These are phyloP conservation scores for Chydorus sphaericus DNA, from an alignment of 2,888 invertebrate genomes.

Conservation along the genomic window DNA sequence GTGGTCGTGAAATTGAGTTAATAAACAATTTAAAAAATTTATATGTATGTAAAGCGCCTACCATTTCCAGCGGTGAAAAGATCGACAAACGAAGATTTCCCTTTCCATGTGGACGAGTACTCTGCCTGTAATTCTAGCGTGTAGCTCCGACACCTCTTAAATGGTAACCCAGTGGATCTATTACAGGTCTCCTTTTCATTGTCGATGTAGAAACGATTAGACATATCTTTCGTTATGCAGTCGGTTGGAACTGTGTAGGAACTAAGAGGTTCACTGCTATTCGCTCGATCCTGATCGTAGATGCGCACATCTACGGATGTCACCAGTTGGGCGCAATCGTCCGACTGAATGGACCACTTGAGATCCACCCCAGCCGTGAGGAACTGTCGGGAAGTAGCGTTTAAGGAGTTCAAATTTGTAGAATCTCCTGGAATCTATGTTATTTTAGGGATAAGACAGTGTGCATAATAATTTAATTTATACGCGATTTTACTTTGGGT, in stretches of 20 bases:
- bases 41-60: not conserved
- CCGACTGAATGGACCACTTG: not conserved
- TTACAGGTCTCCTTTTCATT: no score
- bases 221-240: no score
- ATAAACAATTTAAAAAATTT: not conserved
- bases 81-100: not conserved
- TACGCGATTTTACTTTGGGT: not conserved
- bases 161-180: no score
- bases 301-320: not conserved
- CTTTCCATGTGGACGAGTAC: not conserved
- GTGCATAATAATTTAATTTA: not conserved
- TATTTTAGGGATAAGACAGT: not conserved
- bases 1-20: no score
- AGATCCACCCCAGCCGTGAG: not conserved
- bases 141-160: not conserved
- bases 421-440: not conserved
- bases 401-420: not conserved
- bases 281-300: no score
- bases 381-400: not conserved
- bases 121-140: not conserved
- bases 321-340: not conserved
- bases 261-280: no score
- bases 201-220: no score
- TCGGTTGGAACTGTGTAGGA: no score
- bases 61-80: not conserved